Evolutionary conservation across 2,797 vertebrate genomes (phyloP).

Genomic region (Glyptemys insculpta): DNA sequence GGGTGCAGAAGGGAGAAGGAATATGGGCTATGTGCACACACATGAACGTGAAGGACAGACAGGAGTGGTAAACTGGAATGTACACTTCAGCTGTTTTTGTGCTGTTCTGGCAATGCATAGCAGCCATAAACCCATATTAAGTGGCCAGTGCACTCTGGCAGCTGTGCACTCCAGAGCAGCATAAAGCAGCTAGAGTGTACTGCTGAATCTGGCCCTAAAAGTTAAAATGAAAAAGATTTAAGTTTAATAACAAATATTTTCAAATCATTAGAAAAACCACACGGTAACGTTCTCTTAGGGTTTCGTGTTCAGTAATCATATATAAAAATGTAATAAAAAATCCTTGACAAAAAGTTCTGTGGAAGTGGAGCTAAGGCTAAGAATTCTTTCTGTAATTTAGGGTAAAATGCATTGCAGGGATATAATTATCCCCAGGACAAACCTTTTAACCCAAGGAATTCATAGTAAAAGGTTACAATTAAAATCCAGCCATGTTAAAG

Average conservation of each 20-base stretch:
- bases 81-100: fast-evolving
- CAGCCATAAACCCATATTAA: not conserved
- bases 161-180: not conserved
- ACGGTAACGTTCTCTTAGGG: not conserved
- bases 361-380: not conserved
- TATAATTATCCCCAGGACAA: not conserved
- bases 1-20: not conserved
- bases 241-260: not conserved
- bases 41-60: fast-evolving
- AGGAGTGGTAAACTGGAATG: not conserved
- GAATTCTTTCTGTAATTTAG: fast-evolving
- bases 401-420: not conserved
- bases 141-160: not conserved
- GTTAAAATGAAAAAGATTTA: not conserved
- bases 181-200: not conserved
- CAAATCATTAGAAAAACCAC: not conserved
- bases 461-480: not conserved
- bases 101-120: not conserved
- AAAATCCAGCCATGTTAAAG: not conserved
- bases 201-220: not conserved
- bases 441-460: not conserved
- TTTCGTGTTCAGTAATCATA: fast-evolving
- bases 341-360: not conserved
- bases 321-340: not conserved
- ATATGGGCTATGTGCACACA: fast-evolving